Evolutionary conservation across 30 jellyfish, hydroid and myxozoan genomes (phyloP).

Genomic region (Mastigias papua): DNA sequence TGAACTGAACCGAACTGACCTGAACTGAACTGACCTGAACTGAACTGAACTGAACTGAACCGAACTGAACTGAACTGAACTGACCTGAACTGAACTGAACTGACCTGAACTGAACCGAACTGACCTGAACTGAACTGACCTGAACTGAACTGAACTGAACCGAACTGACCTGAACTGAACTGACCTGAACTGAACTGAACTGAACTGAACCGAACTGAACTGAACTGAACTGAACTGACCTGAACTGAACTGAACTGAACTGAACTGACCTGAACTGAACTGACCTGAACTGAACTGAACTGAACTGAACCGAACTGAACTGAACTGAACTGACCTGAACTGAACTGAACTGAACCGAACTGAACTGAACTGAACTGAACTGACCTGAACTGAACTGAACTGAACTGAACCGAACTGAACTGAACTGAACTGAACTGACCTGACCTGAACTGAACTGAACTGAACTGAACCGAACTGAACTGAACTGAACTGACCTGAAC

Average conservation of each 20-base stretch:
- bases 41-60: constrained; percentile 24
- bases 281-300: constrained; percentile 40
- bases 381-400: constrained; percentile 39
- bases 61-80: constrained; percentile 41
- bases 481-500: no score
- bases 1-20: constrained; percentile 28
- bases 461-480: constrained; percentile 4
- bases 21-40: constrained; percentile 23
- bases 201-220: constrained; percentile 24
- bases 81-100: constrained; percentile 35
- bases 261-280: constrained; percentile 39
- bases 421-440: constrained; percentile 34
- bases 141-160: constrained; percentile 25
- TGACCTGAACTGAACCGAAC: constrained; percentile 29
- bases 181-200: constrained; percentile 25
- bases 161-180: constrained; percentile 25
- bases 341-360: constrained; percentile 36
- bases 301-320: constrained; percentile 36
- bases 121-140: constrained; percentile 26
- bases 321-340: constrained; percentile 30
- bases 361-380: constrained; percentile 42
- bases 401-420: constrained; percentile 46
- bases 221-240: constrained; percentile 31
- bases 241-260: constrained; percentile 34
- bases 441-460: constrained; percentile 34